Base-by-base conservation (phyloP, 2,113 vertebrate genomes). In the Bubo scandiacus region DNA sequence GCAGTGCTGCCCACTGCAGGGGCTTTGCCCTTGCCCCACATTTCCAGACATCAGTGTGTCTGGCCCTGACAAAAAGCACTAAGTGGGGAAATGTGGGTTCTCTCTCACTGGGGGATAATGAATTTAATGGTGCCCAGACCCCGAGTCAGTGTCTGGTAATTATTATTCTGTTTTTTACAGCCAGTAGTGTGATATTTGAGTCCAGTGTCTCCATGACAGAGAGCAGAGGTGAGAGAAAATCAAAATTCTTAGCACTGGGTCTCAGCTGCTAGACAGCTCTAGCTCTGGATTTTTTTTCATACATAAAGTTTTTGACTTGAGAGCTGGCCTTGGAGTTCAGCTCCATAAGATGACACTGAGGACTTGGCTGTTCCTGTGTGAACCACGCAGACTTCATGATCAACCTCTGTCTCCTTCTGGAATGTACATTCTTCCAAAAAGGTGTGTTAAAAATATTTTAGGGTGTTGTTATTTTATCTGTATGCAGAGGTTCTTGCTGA, bases 1-100 rank as follows among this genome's bases (percentile, higher is more conserved):
- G 38, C 59, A n/a, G 57, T 4, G 38, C 65, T 83, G 43, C 40
- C 32, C 0, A 0, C 34, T 32, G 52, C 22, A 29, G 30, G 38
- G n/a, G 36, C 29, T 71, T 78, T 29, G 42, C 25, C 80, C 17
- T 40, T n/a, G 29, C 51, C 34, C 34, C 12, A 5, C 0, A 0
- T 40, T 30, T 30, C 42, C 0, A 2, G 57, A 32, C 3, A 6
- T 34, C 0, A 1, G 6, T 32, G 19, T 1, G 4, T 15, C 36
- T 40, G 61, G 42, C 61, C 59, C n/a, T 34, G 47, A n/a, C 27
- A n/a, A 57, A 83, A 43, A 47, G 10, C 13, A 27, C 21, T 4
- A 14, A 70, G 57, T 51, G 23, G 32, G 49, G 19, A 45, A 30
- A 8, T 40, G 57, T 52, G 51, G 49, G 65, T n/a, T 23, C 17